Conservation (phyloP, 2,113 vertebrate genomes). For the Rhegmatorhina hoffmannsi region DNA sequence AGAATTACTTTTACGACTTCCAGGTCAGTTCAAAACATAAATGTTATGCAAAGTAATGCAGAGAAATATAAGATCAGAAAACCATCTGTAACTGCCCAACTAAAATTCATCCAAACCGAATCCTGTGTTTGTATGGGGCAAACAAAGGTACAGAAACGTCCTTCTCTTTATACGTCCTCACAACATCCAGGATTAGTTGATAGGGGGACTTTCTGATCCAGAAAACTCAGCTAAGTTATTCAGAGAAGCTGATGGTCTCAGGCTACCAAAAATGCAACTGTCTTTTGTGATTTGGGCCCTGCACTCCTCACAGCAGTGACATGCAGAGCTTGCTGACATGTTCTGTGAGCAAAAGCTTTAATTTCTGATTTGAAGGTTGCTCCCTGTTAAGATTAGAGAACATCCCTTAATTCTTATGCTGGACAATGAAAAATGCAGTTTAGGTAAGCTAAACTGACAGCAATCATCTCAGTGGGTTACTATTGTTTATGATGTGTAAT, state of each 20-base stretch:
- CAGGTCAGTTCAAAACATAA: not conserved
- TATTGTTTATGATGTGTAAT: conserved; percentile 44
- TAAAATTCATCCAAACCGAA: not conserved
- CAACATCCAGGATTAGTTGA: not conserved
- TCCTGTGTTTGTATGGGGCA: not conserved
- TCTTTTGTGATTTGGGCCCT: not conserved
- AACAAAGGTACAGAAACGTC: not conserved
- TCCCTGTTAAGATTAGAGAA: not conserved
- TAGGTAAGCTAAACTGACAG: conserved; percentile 12
- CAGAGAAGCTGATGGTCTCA: not conserved
- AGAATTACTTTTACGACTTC: not conserved
- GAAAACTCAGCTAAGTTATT: not conserved
- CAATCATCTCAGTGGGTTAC: conserved; percentile 9
- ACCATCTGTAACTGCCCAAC: not conserved
- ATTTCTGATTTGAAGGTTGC: not conserved
- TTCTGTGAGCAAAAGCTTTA: not conserved
- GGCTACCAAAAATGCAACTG: not conserved
- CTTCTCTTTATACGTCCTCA: not conserved
- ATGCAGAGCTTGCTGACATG: not conserved
- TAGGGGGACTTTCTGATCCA: not conserved
- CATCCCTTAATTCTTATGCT: not conserved
- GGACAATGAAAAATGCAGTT: not conserved
- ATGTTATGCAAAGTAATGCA: not conserved
- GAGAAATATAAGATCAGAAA: not conserved
- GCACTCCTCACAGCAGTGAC: not conserved